Evolutionary conservation across 64 coral and sea anemone genomes (phyloP), one percentile per base, ranked within the genome.

Genomic region (Hydrozoanthus tunicans): DNA sequence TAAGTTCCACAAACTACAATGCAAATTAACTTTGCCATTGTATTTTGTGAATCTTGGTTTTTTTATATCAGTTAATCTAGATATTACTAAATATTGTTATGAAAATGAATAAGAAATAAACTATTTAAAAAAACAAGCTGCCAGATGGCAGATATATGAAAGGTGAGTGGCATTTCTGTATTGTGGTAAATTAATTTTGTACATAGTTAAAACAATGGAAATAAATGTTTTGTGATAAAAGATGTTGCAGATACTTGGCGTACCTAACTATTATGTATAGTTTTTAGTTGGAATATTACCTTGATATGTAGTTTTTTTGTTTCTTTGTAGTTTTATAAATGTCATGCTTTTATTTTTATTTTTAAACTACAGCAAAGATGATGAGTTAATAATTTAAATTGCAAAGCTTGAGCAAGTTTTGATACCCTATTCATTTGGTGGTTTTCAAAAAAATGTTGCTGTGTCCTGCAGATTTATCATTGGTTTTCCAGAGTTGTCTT

Each of bases 21-120:
- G 59, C 64, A 69, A 68, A 68, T 43, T 43, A 51, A 26, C 10
- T 58, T 85, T 85, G n/a, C 54, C 25, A 12, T 73, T 73, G 3
- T 8, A 20, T n/a, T 88, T 88, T 88, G 69, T 59, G 68, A 57
- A 74, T 55, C 68, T 88, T 88, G 68, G 55, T 86, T 59, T 70
- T 73, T 59, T 60, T 23, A 71, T 13, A 12, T 6, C 32, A 43
- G 32, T 43, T 43, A 43, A 43, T 43, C 5, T 27, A 70, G 13
- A 70, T 68, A 15, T 17, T 25, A 15, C 69, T n/a, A 25, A 10
- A 24, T 5, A 54, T 72, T 86, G 83, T 86, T 72, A 88, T 72
- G 60, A 10, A 60, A 86, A 24, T 65, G 56, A 88, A 88, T 73
- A 88, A 15, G 68, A 88, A 88, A 88, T 88, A 88, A 88, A 88